Base-by-base conservation (phyloP, 1,140 invertebrate genomes). In the Heliconius eleuchia region DNA sequence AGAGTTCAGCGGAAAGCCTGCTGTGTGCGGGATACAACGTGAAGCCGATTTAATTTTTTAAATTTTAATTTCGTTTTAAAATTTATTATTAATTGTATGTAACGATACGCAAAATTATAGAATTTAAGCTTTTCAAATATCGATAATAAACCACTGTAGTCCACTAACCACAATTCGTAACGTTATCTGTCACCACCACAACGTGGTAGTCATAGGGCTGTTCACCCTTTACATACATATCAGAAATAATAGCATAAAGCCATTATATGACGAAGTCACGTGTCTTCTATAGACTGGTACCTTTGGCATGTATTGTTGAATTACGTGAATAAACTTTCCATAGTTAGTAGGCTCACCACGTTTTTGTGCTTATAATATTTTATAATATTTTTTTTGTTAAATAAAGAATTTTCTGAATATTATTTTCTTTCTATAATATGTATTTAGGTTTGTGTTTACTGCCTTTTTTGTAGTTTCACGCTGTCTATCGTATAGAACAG, bases 271-370 rank as follows among this genome's bases (percentile, higher is more conserved):
- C 34, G n/a, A n/a, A 72, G 71, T 72, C 71, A 72, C 37, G 71
- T 72, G 37, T 72, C 34, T 6, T 19, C 34, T 9, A 72, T 42
- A 72, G 71, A 72, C 71, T 72, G 71, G 34, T 72, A 72, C 37
- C 71, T 72, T 72, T 42, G 71, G 71, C 37, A 3, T 72, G 71
- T 72, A 72, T 72, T 72, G 71, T 72, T 42, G n/a, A 72, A 37
- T 72, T 72, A 72, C 71, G 37, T 72, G 71, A 72, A 72, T 72
- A 72, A 37, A 72, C 37, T 72, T 23, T 37, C 37, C 39, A 11
- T n/a, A 19, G 11, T 16, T 11, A 39, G 71, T 72, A 72, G 71
- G 71, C n/a, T 42, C 8, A 23, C 71, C 71, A 72, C 0, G 19
- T 72, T 72, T 72, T 37, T 30, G 7, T 72, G 42, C 1, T 72